Evolutionary conservation across 2,113 vertebrate genomes (phyloP), one percentile per base, ranked within the genome.

Genomic region (pig (Sus scrofa)): DNA sequence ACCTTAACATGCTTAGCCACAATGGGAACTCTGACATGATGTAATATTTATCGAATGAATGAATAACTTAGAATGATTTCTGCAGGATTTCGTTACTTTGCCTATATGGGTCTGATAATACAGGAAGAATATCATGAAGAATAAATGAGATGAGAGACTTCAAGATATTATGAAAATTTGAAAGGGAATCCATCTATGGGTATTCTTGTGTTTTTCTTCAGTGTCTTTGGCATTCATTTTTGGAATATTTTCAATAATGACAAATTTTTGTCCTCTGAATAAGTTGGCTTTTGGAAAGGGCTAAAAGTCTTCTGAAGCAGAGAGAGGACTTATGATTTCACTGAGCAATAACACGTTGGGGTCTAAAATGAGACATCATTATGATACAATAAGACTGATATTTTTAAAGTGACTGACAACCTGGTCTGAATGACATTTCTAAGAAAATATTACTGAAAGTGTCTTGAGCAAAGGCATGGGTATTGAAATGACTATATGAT

Each of bases 351-450:
- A 74, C 22, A 77, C 83, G 92, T 81, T 50, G 30, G 71, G 13
- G 58, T 79, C 85, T 85, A 39, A 92, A 92, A 86, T 78, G 52
- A 77, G 54, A 63, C 60, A 60, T 52, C 11, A n/a, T 85, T 79
- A 50, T 56, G 34, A 58, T n/a, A 63, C 30, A 26, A 92, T 79
- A 32, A 67, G 50, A 79, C 34, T n/a, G 52, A 78, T 70, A 78
- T 79, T 79, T 79, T 88, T 27, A 18, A 86, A 58, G 34, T 86
- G 62, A 6, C 68, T 86, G n/a, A 19, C 86, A 68, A 65, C 62
- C 37, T 95, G 58, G 37, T n/a, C 54, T 82, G 44, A 89, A 68
- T 67, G 44, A 65, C 62, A 90, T 93, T 96, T 95, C 37, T 44
- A 86, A 89, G 74, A 39, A 89, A 89, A 92, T 7, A 77, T 74